These are phyloP conservation scores for Pterocles orientalis DNA, from an alignment of 2,113 vertebrate species.

Conservation along the genomic window DNA sequence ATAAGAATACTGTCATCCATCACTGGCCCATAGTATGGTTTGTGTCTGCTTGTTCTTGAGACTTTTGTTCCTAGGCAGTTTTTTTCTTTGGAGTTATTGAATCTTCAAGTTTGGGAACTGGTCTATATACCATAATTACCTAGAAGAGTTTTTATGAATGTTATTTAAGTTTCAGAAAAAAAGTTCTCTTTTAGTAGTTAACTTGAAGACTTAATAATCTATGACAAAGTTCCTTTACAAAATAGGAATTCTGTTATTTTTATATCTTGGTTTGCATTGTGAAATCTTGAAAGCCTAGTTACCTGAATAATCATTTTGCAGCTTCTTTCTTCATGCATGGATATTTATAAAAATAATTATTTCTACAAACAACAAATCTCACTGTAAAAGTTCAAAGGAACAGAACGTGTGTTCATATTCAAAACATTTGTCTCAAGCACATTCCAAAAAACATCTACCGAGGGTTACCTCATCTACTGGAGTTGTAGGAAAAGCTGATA, in stretches of 20 bases:
- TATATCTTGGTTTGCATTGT: neutral
- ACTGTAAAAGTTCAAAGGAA: neutral
- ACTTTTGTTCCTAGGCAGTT: neutral
- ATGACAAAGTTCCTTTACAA: neutral
- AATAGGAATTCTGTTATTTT: neutral
- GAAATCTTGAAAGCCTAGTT: neutral
- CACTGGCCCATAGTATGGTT: neutral
- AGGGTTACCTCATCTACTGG: neutral
- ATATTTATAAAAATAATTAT: neutral
- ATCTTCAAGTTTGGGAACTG: neutral
- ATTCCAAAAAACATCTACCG: neutral
- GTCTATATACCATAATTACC: neutral
- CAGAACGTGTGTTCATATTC: neutral
- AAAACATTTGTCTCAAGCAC: neutral
- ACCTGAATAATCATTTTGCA: neutral
- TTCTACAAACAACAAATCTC: neutral
- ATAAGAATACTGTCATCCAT: neutral
- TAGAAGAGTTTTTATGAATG: neutral
- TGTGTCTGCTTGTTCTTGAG: neutral
- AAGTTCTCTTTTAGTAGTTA: neutral
- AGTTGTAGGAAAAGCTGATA: neutral
- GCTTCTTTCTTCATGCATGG: neutral
- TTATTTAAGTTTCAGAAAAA: neutral
- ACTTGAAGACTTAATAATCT: neutral
- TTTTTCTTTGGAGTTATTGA: neutral